These are phyloP conservation scores for Trichopria drosophilae DNA, from an alignment of 2,888 invertebrate species.

Conservation along the genomic window DNA sequence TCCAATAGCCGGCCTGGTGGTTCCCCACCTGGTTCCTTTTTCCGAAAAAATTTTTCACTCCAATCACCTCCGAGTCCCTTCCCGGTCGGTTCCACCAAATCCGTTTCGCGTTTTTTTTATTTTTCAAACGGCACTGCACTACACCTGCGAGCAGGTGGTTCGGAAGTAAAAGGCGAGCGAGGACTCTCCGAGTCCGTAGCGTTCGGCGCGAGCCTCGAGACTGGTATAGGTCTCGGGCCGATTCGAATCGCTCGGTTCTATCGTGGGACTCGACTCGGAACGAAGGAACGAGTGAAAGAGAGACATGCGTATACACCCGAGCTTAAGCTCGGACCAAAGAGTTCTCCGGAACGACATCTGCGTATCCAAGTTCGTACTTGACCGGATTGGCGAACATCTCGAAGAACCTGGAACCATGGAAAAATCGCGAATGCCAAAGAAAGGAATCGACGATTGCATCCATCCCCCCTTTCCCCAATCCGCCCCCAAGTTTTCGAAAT, in stretches of 20 bases:
- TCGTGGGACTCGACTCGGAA: conserved; percentile 16
- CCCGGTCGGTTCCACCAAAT: no score
- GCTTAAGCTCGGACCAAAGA: no score
- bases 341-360: no score
- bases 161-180: conserved; percentile 27
- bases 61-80: no score
- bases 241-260: no score
- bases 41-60: no score
- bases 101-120: conserved; percentile 13
- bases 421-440: conserved; percentile 14
- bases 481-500: no score
- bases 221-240: conserved; percentile 37
- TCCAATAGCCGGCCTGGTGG: neutral
- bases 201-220: conserved; percentile 53
- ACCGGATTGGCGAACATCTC: conserved; percentile 31
- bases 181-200: conserved; percentile 36
- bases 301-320: conserved; percentile 16
- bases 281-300: conserved; percentile 22
- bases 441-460: no score
- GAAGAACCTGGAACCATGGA: conserved; percentile 14
- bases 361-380: conserved; percentile 28
- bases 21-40: no score
- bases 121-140: conserved; percentile 32
- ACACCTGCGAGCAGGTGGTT: conserved; percentile 29
- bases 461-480: no score